Conservation (phyloP, 2,113 vertebrate genomes). For the Oncorhynchus kisutch region DNA sequence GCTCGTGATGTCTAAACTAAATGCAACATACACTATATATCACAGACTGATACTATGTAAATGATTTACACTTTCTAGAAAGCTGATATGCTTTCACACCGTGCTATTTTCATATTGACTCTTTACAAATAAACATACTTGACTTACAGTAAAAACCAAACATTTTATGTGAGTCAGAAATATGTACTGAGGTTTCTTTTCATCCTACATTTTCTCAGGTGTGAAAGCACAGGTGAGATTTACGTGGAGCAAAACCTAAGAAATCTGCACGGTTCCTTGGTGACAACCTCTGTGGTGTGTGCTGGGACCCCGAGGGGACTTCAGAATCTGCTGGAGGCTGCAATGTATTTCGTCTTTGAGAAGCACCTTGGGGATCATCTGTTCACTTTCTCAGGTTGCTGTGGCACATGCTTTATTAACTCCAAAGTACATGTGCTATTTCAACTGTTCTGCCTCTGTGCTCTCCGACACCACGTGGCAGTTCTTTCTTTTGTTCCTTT, state of each 20-base stretch:
- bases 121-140: too few relatives aligned
- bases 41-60: too few relatives aligned
- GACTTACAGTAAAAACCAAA: too few relatives aligned
- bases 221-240: constrained; percentile 19
- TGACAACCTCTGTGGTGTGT: constrained; percentile 2
- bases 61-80: too few relatives aligned
- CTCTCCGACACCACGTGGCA: neutral
- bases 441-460: neutral
- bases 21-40: too few relatives aligned
- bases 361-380: constrained; percentile 4
- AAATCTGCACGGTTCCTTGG: constrained; percentile 12
- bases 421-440: neutral
- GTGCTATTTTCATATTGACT: too few relatives aligned
- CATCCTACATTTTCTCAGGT: neutral
- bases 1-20: too few relatives aligned
- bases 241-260: constrained; percentile 2
- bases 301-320: neutral
- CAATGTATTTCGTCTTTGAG: constrained; percentile 6
- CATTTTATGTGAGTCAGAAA: too few relatives aligned
- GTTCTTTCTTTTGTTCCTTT: neutral
- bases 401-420: constrained; percentile 15
- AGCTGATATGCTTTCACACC: too few relatives aligned
- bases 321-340: constrained; percentile 21
- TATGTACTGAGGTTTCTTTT: neutral
- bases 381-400: constrained; percentile 1